Evolutionary conservation across 2,113 vertebrate genomes (phyloP).

Genomic region (Lophius piscatorius): DNA sequence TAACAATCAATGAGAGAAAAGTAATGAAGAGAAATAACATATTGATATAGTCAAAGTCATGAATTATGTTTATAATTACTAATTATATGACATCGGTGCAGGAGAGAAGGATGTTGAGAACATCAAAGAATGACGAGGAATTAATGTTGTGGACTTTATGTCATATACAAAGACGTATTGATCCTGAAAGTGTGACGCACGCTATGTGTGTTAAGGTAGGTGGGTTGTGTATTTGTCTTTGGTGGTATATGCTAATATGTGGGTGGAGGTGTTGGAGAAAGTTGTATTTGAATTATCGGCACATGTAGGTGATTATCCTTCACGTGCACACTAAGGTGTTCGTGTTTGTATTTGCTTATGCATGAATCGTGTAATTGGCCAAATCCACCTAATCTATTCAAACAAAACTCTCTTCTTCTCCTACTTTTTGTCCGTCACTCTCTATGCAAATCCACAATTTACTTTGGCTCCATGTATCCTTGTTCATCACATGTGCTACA

Average conservation of each 20-base stretch:
- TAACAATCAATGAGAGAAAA: no score
- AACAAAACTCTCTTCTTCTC: background rate
- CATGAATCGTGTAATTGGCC: background rate
- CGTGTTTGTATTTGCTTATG: conserved; percentile 4
- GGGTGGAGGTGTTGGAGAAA: background rate
- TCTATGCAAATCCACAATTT: background rate
- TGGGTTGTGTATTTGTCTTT: conserved; percentile 5
- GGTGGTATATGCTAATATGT: background rate
- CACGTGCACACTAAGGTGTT: conserved; percentile 9
- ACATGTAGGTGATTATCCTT: conserved; percentile 25
- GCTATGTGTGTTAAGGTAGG: conserved; percentile 1
- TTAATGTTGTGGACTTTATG: conserved; percentile 7
- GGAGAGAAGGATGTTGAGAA: background rate
- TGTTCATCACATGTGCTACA: conserved; percentile 48
- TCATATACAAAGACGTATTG: background rate
- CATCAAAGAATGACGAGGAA: background rate
- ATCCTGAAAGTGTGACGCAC: conserved; percentile 7
- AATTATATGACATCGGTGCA: no score
- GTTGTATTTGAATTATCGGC: conserved; percentile 24
- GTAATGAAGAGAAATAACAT: no score
- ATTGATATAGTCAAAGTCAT: no score
- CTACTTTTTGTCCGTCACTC: background rate
- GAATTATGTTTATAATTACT: no score
- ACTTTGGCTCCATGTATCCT: conserved; percentile 1
- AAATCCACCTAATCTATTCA: conserved; percentile 8